Conservation (phyloP, 2,113 vertebrate genomes). For the Petrocephalus zakoni region DNA sequence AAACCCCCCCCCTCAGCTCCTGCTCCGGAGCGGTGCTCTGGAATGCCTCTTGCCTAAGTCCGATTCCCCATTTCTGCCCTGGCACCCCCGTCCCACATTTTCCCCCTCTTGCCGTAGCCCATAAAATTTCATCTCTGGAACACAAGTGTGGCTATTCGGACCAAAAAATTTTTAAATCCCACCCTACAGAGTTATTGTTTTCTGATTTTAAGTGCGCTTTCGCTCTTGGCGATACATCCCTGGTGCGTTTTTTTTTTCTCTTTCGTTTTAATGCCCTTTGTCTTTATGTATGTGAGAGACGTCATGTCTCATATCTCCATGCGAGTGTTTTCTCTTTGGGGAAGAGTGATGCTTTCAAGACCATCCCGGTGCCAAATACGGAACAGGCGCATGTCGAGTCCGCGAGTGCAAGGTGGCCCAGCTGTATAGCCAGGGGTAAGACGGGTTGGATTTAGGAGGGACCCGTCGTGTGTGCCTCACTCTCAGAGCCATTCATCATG, state of each 20-base stretch:
- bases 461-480: conserved; percentile 6
- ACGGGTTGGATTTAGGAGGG: not conserved
- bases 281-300: not conserved
- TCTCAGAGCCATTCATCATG: conserved; percentile 32
- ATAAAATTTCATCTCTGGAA: not conserved
- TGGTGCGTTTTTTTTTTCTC: not conserved
- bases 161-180: not conserved
- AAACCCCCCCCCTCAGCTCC: conserved; percentile 27
- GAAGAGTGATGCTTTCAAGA: not conserved
- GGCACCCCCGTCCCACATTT: not conserved
- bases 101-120: not conserved
- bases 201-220: not conserved
- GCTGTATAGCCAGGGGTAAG: not conserved
- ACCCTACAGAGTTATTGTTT: not conserved
- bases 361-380: not conserved
- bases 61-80: not conserved
- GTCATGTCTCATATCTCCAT: not conserved
- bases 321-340: not conserved
- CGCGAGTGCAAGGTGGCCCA: not conserved
- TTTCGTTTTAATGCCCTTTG: not conserved
- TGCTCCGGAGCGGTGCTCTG: conserved; percentile 22
- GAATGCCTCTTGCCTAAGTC: conserved; percentile 29
- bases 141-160: not conserved
- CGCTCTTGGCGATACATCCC: not conserved
- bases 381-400: not conserved